These are phyloP conservation scores for Chrysomallon squamiferum DNA, from an alignment of 1,140 invertebrate genomes.

Conservation along the genomic window DNA sequence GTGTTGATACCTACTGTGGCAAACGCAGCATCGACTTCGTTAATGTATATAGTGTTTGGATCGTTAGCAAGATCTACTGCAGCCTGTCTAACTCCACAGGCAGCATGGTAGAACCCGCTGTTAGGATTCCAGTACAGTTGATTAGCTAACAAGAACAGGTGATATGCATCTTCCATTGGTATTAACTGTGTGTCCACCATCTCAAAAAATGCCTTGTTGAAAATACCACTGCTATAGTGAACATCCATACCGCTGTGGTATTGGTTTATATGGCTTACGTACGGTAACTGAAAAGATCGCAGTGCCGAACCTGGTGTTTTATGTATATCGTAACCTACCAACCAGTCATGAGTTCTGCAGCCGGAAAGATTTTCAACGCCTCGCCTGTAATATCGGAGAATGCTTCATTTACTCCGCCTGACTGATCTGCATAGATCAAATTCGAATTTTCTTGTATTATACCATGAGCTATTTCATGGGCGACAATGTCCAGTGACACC, in stretches of 20 bases:
- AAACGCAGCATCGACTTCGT: constrained; percentile 12
- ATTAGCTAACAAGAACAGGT: constrained; percentile 33
- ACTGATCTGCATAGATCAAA: constrained; percentile 31
- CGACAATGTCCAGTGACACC: constrained; percentile 22
- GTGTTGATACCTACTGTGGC: constrained; percentile 20
- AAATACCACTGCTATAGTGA: constrained; percentile 37
- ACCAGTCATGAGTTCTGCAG: constrained; percentile 15
- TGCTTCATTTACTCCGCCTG: constrained; percentile 38
- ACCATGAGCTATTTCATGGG: constrained; percentile 37
- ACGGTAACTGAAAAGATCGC: constrained; percentile 31
- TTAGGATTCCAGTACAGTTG: constrained; percentile 27
- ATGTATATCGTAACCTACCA: constrained; percentile 22
- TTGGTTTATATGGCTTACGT: constrained; percentile 24
- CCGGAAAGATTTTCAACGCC: constrained; percentile 20
- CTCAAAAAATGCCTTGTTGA: constrained; percentile 30
- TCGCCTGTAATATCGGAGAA: constrained; percentile 42
- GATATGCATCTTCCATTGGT: constrained; percentile 19
- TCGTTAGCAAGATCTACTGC: constrained; percentile 28
- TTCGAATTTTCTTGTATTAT: constrained; percentile 32
- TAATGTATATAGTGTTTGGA: too few species aligned
- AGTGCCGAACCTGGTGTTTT: constrained; percentile 13
- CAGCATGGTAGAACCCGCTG: constrained; percentile 22
- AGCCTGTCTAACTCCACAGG: constrained; percentile 37
- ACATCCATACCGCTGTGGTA: constrained; percentile 24
- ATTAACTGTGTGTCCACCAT: constrained; percentile 12